Evolutionary conservation across 2,888 invertebrate genomes (phyloP).

Genomic region (Phorcus lineatus): DNA sequence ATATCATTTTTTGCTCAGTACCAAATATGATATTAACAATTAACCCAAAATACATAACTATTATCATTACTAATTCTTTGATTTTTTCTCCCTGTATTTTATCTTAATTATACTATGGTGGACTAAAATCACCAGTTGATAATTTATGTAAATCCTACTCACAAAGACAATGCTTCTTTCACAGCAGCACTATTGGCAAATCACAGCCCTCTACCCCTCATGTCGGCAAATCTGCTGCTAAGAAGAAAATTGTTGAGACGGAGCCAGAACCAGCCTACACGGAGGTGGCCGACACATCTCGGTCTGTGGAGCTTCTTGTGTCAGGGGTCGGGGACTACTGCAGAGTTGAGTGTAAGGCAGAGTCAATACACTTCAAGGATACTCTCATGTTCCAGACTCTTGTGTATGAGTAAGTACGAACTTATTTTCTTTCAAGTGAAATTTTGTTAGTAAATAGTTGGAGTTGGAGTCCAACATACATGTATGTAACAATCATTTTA

Average conservation of each 20-base stretch:
- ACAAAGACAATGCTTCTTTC: no score
- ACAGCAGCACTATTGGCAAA: slow-evolving; percentile 34
- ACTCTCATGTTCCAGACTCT: slow-evolving; percentile 76
- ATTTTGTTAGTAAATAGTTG: background rate
- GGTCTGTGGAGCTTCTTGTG: slow-evolving; percentile 71
- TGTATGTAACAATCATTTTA: no score
- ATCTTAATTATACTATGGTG: no score
- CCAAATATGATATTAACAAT: no score
- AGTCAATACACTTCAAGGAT: slow-evolving; percentile 72
- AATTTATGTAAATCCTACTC: no score
- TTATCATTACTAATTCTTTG: no score
- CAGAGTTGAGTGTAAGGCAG: slow-evolving; percentile 70
- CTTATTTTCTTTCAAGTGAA: background rate
- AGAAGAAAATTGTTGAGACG: slow-evolving; percentile 74
- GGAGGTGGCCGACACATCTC: slow-evolving; percentile 67
- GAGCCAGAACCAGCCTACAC: slow-evolving; percentile 72
- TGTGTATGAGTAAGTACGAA: slow-evolving; percentile 71
- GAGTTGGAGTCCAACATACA: no score
- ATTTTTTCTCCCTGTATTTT: no score
- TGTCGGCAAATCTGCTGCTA: slow-evolving; percentile 58
- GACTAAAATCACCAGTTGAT: no score
- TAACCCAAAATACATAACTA: no score
- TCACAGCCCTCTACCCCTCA: slow-evolving; percentile 44
- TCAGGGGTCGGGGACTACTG: slow-evolving; percentile 72
- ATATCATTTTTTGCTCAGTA: no score